These are phyloP conservation scores for Pachydiplax longipennis DNA, from an alignment of 2,888 invertebrate genomes.

Conservation along the genomic window DNA sequence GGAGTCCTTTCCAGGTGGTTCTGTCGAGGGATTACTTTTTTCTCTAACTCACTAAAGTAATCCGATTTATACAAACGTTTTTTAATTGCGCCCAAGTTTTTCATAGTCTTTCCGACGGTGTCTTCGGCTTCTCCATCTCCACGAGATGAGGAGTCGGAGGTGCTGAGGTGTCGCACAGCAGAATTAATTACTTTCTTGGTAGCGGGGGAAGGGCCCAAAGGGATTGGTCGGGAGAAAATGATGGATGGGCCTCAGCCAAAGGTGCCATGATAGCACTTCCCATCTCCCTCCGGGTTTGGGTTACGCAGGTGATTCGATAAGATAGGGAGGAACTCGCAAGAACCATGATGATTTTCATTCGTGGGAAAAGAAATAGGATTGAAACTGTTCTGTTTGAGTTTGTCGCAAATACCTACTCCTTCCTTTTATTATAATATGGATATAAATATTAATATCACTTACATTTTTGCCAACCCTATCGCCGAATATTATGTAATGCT, in stretches of 20 bases:
- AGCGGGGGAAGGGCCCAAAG: slow-evolving; percentile 48
- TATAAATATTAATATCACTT: too few relatives aligned
- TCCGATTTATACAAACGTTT: neutral
- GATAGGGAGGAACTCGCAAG: neutral
- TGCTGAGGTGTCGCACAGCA: slow-evolving; percentile 56
- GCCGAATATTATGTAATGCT: too few relatives aligned
- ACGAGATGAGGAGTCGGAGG: neutral
- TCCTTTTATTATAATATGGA: too few relatives aligned
- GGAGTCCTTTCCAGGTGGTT: neutral
- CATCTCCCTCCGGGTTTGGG: neutral
- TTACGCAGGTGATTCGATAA: neutral
- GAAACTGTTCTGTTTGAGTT: too few relatives aligned
- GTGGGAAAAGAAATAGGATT: neutral
- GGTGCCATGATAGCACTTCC: neutral
- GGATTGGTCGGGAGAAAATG: slow-evolving; percentile 41
- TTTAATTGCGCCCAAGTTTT: neutral
- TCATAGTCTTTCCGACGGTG: neutral
- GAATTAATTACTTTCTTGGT: slow-evolving; percentile 57
- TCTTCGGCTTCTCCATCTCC: neutral
- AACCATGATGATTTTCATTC: neutral
- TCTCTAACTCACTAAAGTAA: neutral
- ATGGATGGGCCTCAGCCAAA: slow-evolving; percentile 1
- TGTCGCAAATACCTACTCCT: too few relatives aligned
- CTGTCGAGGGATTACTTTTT: neutral
- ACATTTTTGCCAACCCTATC: too few relatives aligned